Conservation (phyloP, 2,888 invertebrate species). For the Sarcophaga subvicina region DNA sequence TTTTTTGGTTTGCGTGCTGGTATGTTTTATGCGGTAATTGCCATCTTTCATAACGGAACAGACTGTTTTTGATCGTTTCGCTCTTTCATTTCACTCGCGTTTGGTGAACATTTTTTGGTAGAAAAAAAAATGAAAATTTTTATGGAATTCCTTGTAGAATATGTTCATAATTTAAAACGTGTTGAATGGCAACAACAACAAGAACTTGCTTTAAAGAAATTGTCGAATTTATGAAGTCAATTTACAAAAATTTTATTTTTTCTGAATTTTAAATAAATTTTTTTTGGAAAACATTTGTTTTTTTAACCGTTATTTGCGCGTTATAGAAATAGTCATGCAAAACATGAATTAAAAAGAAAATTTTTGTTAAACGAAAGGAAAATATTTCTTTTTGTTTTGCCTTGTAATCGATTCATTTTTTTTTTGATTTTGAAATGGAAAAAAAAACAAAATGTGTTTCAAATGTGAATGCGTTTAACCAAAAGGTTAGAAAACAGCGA, state of each 20-base stretch:
- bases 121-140: neutral
- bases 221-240: neutral
- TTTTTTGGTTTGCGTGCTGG: conserved; percentile 38
- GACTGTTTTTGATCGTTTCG: conserved; percentile 42
- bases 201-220: neutral
- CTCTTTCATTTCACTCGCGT: too few relatives aligned
- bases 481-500: too few relatives aligned
- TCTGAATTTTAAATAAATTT: neutral
- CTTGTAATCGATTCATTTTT: too few relatives aligned
- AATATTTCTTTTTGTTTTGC: too few relatives aligned
- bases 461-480: too few relatives aligned
- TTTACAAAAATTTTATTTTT: neutral
- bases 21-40: conserved; percentile 51
- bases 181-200: neutral
- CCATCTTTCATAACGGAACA: conserved; percentile 55
- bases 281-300: neutral
- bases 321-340: neutral
- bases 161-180: neutral
- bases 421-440: too few relatives aligned
- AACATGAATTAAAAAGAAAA: too few relatives aligned
- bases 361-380: too few relatives aligned
- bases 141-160: neutral
- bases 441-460: too few relatives aligned
- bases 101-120: neutral
- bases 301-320: neutral